Conservation (phyloP, 1,140 invertebrate genomes). For the Trissolcus basalis region DNA sequence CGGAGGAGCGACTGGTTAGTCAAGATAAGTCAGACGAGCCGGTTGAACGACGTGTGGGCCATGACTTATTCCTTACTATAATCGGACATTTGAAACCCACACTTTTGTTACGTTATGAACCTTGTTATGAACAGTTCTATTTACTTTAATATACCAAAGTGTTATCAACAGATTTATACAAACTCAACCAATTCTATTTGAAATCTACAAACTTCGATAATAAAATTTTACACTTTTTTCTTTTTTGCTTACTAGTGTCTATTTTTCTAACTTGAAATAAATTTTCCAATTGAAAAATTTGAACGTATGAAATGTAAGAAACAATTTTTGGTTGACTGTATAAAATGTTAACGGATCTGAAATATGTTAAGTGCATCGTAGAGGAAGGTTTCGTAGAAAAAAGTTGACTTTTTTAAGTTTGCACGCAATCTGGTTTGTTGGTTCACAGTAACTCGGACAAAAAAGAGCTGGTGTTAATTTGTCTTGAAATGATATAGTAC, state of each 20-base stretch:
- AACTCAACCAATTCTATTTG: too few species aligned
- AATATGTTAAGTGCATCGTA: neutral
- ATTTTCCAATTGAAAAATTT: too few species aligned
- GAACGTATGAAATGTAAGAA: too few species aligned
- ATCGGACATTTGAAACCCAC: constrained; percentile 55
- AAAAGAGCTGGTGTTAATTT: constrained; percentile 30
- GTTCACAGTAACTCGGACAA: constrained; percentile 11
- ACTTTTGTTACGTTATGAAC: constrained; percentile 20
- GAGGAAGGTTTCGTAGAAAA: neutral
- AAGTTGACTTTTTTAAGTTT: constrained; percentile 1
- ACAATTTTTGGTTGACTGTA: too few species aligned
- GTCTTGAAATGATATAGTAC: constrained; percentile 25
- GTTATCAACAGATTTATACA: too few species aligned
- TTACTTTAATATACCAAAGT: too few species aligned
- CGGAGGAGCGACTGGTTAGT: constrained; percentile 36
- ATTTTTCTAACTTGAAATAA: too few species aligned
- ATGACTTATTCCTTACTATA: constrained; percentile 57
- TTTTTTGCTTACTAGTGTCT: too few species aligned
- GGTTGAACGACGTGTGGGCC: constrained; percentile 49
- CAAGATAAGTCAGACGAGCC: constrained; percentile 45
- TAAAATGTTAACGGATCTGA: too few species aligned
- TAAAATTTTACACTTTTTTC: too few species aligned
- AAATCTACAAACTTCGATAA: too few species aligned
- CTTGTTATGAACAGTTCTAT: neutral
- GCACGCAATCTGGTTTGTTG: constrained; percentile 24